Conservation (phyloP, 1,140 invertebrate species). For the Pentalonia nigronervosa region DNA sequence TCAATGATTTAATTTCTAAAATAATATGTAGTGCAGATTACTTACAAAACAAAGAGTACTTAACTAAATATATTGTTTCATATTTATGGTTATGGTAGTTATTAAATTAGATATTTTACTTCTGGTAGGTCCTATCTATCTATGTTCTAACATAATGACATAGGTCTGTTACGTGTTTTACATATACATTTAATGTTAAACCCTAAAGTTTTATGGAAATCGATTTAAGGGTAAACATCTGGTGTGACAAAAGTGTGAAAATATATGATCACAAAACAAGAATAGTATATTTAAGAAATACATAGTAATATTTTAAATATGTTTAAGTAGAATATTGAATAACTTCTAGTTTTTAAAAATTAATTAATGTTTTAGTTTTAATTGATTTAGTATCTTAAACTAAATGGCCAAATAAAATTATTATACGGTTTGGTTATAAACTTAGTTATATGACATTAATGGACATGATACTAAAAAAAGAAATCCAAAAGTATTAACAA, state of each 20-base stretch:
- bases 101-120: background rate
- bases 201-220: background rate
- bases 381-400: background rate
- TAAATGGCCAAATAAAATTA: background rate
- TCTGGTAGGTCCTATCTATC: background rate
- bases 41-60: background rate
- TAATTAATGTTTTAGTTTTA: background rate
- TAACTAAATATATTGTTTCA: background rate
- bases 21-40: background rate
- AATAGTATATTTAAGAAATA: background rate
- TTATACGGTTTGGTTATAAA: background rate
- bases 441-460: background rate
- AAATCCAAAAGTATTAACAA: background rate
- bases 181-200: background rate
- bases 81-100: background rate
- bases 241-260: background rate
- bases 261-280: background rate
- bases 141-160: too few species aligned
- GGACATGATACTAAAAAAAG: background rate
- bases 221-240: too few species aligned
- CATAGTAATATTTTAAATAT: background rate
- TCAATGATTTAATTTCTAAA: background rate
- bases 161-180: too few species aligned
- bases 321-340: background rate
- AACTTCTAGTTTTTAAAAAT: background rate